Evolutionary conservation across 2,113 vertebrate genomes (phyloP).

Genomic region (Amia ocellicauda): DNA sequence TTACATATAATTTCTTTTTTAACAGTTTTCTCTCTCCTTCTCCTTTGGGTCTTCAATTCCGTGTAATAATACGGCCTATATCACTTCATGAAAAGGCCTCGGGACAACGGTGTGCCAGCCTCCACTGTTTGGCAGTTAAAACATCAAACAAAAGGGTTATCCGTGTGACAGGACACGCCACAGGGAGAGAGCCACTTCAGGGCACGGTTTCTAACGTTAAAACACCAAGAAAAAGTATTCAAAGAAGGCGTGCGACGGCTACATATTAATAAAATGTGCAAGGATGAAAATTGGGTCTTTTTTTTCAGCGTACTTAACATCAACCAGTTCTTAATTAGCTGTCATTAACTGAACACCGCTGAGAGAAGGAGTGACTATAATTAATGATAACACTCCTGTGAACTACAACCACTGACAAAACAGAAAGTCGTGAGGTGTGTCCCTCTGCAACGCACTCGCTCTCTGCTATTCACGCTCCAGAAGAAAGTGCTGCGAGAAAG

Average conservation of each 20-base stretch:
- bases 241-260: no score
- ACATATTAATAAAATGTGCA: no score
- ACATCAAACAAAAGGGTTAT: neutral
- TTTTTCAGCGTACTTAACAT: conserved; percentile 52
- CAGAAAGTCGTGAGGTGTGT: conserved; percentile 46
- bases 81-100: neutral
- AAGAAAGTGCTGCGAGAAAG: no score
- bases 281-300: conserved; percentile 37
- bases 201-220: conserved; percentile 20
- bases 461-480: no score
- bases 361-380: conserved; percentile 58
- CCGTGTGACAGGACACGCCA: neutral
- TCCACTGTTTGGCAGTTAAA: neutral
- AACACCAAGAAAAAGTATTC: no score
- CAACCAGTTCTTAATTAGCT: conserved; percentile 66
- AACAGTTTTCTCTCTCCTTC: neutral
- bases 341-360: conserved; percentile 52
- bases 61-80: neutral
- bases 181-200: conserved; percentile 22
- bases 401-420: conserved; percentile 45
- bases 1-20: no score
- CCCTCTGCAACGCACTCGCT: no score
- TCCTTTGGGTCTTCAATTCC: neutral
- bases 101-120: neutral
- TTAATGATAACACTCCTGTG: conserved; percentile 59